A percentile compares a stretch with the other conserved stretches of the same genome.
These are phyloP conservation scores for Cephus rjabovi DNA, from an alignment of 2,888 invertebrate genomes.

Conservation along the genomic window DNA sequence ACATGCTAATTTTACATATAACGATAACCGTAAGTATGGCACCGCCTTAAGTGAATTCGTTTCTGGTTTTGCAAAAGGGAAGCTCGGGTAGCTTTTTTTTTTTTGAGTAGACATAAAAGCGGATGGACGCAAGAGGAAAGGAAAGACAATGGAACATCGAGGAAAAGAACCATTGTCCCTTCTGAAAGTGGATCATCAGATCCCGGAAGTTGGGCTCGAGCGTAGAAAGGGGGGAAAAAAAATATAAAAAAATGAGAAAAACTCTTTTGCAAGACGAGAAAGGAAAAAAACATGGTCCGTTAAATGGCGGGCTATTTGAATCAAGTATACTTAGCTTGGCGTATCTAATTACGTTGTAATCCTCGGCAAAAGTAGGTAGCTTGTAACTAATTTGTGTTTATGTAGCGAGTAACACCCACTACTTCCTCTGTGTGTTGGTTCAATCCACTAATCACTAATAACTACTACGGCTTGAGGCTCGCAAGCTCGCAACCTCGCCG, in stretches of 20 bases:
- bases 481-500: constrained; percentile 49
- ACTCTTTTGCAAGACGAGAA: neutral
- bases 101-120: neutral
- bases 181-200: neutral
- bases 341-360: constrained; percentile 27
- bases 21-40: constrained; percentile 11
- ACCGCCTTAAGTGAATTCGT: neutral
- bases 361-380: constrained; percentile 54
- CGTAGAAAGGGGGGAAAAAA: neutral
- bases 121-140: no score
- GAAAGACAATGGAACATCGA: neutral
- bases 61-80: constrained; percentile 4
- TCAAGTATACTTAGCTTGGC: constrained; percentile 1
- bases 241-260: neutral
- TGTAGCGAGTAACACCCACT: constrained; percentile 63
- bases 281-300: neutral
- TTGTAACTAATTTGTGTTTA: constrained; percentile 66
- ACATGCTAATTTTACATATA: neutral
- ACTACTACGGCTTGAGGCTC: constrained; percentile 58
- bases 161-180: neutral
- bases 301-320: neutral
- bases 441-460: constrained; percentile 65
- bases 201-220: neutral
- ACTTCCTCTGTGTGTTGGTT: constrained; percentile 58
- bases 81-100: neutral